phyloP scores from a whole-genome alignment of 1,140 invertebrate genomes.

The Lerema accius region DNA sequence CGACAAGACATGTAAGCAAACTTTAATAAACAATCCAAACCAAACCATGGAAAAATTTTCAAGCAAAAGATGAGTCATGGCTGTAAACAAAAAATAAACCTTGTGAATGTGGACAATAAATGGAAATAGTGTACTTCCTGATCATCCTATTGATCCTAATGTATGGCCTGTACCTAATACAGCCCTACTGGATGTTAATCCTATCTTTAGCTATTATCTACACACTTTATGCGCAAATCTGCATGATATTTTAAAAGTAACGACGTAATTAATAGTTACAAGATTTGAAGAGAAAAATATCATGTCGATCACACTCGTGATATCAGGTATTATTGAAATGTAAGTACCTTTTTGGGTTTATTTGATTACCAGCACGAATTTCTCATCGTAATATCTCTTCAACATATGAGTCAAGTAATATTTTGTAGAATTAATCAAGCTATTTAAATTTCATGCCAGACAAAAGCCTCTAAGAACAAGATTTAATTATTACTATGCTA shows the following conservation, averaged over 20 bases:
- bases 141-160: slow-evolving; percentile 47
- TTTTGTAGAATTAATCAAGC: too few species aligned
- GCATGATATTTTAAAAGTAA: slow-evolving; percentile 49
- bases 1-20: background rate
- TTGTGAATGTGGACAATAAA: slow-evolving; percentile 46
- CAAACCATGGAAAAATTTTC: background rate
- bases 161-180: slow-evolving; percentile 58
- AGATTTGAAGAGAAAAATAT: too few species aligned
- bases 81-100: slow-evolving; percentile 15
- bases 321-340: too few species aligned
- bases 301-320: too few species aligned
- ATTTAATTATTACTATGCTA: too few species aligned
- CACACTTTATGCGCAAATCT: slow-evolving; percentile 53
- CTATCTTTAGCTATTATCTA: slow-evolving; percentile 52
- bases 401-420: too few species aligned
- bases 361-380: too few species aligned
- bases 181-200: slow-evolving; percentile 63
- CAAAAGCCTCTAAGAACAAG: too few species aligned
- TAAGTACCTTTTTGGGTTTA: too few species aligned
- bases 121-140: slow-evolving; percentile 71
- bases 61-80: background rate
- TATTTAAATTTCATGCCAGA: too few species aligned
- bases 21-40: background rate
- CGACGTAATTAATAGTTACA: too few species aligned
- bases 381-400: too few species aligned